These are phyloP conservation scores for Parazoanthus swiftii DNA, from an alignment of 92 coral and sea anemone genomes.

Conservation along the genomic window DNA sequence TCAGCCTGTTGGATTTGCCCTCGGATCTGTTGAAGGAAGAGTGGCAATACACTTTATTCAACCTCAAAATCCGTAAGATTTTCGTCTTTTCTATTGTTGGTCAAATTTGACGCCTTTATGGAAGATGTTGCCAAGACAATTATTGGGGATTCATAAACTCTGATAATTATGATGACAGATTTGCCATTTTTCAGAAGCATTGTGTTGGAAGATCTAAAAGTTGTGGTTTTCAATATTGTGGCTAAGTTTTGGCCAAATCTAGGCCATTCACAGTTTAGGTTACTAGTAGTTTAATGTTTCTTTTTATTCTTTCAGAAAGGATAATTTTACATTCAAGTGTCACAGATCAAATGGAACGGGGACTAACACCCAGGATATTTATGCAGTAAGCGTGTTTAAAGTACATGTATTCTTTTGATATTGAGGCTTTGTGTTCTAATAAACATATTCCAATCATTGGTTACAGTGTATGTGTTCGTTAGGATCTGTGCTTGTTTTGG, in stretches of 20 bases:
- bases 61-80: slow-evolving; percentile 92
- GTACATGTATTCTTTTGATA: background rate
- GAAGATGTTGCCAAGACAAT: background rate
- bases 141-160: background rate
- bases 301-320: slow-evolving; percentile 68
- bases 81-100: background rate
- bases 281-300: background rate
- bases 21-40: slow-evolving; percentile 98
- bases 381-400: slow-evolving; percentile 70
- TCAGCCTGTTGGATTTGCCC: slow-evolving; percentile 94
- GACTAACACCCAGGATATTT: slow-evolving; percentile 83
- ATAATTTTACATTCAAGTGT: slow-evolving; percentile 97
- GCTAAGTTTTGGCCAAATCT: too few species aligned
- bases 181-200: too few species aligned
- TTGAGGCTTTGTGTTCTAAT: too few species aligned
- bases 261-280: background rate
- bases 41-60: slow-evolving; percentile 94
- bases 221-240: too few species aligned
- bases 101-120: background rate
- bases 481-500: too few species aligned
- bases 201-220: too few species aligned
- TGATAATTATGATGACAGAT: too few species aligned
- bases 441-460: too few species aligned
- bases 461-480: too few species aligned
- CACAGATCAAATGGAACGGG: slow-evolving; percentile 90